Evolutionary conservation across 2,888 invertebrate genomes (phyloP).

Genomic region (Sinodicranocentrus sp.): DNA sequence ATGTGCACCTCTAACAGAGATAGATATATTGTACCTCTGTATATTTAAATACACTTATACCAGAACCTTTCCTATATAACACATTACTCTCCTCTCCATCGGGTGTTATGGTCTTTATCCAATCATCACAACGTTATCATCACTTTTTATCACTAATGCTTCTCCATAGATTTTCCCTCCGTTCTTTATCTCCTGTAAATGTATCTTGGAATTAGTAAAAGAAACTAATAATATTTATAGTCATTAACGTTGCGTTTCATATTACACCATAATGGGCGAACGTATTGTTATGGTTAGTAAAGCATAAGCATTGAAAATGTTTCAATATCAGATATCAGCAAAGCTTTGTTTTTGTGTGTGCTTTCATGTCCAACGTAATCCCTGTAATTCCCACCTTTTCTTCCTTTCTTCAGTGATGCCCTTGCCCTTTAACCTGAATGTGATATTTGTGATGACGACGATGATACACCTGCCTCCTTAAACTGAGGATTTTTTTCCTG

Average conservation of each 20-base stretch:
- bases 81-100: too few species aligned
- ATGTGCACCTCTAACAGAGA: too few species aligned
- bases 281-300: too few species aligned
- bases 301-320: too few species aligned
- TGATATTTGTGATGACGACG: slow-evolving; percentile 48
- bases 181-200: slow-evolving; percentile 16
- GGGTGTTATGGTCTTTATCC: slow-evolving; percentile 40
- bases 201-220: slow-evolving; percentile 30
- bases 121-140: slow-evolving; percentile 61
- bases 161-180: not conserved
- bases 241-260: slow-evolving; percentile 9
- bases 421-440: slow-evolving; percentile 69
- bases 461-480: slow-evolving; percentile 66
- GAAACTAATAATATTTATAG: slow-evolving; percentile 40
- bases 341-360: not conserved
- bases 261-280: too few species aligned
- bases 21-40: not conserved
- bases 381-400: slow-evolving; percentile 6
- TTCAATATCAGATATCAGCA: too few species aligned
- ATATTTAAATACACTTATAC: not conserved
- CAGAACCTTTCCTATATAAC: too few species aligned
- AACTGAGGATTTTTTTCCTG: slow-evolving; percentile 42
- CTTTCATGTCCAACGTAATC: not conserved
- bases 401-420: slow-evolving; percentile 48
- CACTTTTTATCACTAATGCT: slow-evolving; percentile 42